These are phyloP conservation scores for Drosophila falleni DNA, from an alignment of 2,888 invertebrate species.

Conservation along the genomic window DNA sequence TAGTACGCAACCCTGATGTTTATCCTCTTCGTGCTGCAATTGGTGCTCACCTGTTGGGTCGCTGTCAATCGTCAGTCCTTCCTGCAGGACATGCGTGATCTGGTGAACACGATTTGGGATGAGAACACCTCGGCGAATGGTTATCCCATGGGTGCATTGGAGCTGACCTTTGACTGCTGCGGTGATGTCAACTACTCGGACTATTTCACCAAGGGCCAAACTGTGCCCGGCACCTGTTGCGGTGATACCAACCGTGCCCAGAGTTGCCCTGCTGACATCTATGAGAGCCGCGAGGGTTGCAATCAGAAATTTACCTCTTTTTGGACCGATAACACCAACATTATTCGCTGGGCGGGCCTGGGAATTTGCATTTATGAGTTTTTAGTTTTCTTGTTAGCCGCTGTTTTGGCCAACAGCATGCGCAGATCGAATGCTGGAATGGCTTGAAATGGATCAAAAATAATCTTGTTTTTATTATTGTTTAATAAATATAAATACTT, in stretches of 20 bases:
- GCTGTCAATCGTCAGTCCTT: constrained; percentile 88
- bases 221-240: constrained; percentile 75
- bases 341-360: constrained; percentile 89
- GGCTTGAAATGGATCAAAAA: neutral
- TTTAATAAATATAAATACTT: constrained; percentile 2
- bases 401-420: constrained; percentile 93
- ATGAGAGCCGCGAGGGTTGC: constrained; percentile 60
- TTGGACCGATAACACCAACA: constrained; percentile 72
- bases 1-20: constrained; percentile 91
- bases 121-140: constrained; percentile 54
- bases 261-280: constrained; percentile 39
- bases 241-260: constrained; percentile 51
- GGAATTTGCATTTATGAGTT: constrained; percentile 90
- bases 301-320: constrained; percentile 82
- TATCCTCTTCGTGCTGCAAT: constrained; percentile 90
- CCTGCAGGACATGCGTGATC: constrained; percentile 86
- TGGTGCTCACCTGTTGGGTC: constrained; percentile 90
- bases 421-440: constrained; percentile 64
- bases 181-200: constrained; percentile 55
- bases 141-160: constrained; percentile 78
- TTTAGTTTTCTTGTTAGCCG: constrained; percentile 91
- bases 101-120: constrained; percentile 86
- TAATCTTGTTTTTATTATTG: neutral
- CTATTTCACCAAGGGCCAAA: constrained; percentile 20
- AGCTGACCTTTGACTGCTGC: constrained; percentile 78